These are phyloP conservation scores for Manis javanica DNA, from an alignment of 2,797 vertebrate genomes.

Conservation along the genomic window DNA sequence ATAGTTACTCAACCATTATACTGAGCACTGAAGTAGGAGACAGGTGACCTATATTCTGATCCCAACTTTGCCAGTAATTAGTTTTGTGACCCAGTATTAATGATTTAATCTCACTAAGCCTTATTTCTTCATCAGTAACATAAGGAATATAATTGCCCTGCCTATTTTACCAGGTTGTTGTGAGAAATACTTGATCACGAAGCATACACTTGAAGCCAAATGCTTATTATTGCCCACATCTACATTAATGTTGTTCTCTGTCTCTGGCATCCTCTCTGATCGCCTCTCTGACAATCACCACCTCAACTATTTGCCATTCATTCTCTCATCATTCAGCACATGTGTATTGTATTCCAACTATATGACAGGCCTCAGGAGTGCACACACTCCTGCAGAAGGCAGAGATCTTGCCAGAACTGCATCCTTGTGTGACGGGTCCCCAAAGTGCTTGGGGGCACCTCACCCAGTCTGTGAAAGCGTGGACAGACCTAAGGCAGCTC, in stretches of 20 bases:
- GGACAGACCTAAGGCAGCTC: not conserved
- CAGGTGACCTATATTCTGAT: slow-evolving; percentile 16
- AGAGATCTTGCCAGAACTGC: not conserved
- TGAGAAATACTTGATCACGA: slow-evolving; percentile 9
- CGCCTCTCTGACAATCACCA: not conserved
- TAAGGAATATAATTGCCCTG: not conserved
- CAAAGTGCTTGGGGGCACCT: not conserved
- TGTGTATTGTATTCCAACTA: not conserved
- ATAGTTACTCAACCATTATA: not conserved
- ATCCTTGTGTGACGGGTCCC: not conserved
- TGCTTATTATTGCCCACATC: not conserved
- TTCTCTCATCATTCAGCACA: not conserved
- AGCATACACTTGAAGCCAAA: not conserved
- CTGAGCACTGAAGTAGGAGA: not conserved
- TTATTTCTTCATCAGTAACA: slow-evolving; percentile 59
- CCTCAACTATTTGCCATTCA: not conserved
- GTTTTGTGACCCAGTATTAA: slow-evolving; percentile 52
- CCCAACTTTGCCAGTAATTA: slow-evolving; percentile 55
- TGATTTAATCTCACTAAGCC: slow-evolving; percentile 39
- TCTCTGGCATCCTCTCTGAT: not conserved
- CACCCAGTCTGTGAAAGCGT: not conserved
- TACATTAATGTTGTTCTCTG: not conserved
- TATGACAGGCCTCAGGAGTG: not conserved
- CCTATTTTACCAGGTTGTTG: not conserved
- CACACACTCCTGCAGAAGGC: not conserved